These are phyloP conservation scores for Ptycholaimellus sp. DNA, from an alignment of 2,888 invertebrate species.

Conservation along the genomic window DNA sequence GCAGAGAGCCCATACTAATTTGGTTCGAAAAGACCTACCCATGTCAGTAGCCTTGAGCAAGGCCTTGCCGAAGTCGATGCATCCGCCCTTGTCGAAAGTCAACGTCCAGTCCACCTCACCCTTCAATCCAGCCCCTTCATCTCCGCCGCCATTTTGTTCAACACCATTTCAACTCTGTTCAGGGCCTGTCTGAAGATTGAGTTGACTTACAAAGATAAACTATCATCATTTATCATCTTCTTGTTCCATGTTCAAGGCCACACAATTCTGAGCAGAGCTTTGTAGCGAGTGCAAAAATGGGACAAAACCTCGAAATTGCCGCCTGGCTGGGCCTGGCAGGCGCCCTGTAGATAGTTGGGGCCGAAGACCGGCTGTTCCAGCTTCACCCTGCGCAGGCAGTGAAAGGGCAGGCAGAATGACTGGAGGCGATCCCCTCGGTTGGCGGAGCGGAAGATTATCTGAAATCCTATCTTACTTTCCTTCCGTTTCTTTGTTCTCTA, in stretches of 20 bases:
- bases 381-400: slow-evolving; percentile 48
- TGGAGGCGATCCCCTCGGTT: slow-evolving; percentile 51
- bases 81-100: slow-evolving; percentile 86
- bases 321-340: slow-evolving; percentile 70
- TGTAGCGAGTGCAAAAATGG: not conserved
- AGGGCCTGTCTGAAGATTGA: no score
- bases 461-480: no score
- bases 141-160: no score
- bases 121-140: slow-evolving; percentile 64
- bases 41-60: slow-evolving; percentile 60
- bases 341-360: slow-evolving; percentile 75
- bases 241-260: no score
- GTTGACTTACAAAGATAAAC: no score
- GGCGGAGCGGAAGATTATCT: slow-evolving; percentile 73
- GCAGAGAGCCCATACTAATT: not conserved
- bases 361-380: slow-evolving; percentile 92
- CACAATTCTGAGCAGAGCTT: slow-evolving; percentile 18
- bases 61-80: slow-evolving; percentile 89
- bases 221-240: no score
- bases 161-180: no score
- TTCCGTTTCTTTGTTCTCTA: slow-evolving; percentile 1
- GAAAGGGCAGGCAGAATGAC: slow-evolving; percentile 87
- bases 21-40: slow-evolving; percentile 19
- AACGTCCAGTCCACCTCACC: slow-evolving; percentile 85
- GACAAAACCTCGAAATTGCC: slow-evolving; percentile 36